Percentiles rank a stretch among this genome's conserved stretches.
Conservation (phyloP, 2,888 invertebrate species). For the Pachymerium ferrugineum region DNA sequence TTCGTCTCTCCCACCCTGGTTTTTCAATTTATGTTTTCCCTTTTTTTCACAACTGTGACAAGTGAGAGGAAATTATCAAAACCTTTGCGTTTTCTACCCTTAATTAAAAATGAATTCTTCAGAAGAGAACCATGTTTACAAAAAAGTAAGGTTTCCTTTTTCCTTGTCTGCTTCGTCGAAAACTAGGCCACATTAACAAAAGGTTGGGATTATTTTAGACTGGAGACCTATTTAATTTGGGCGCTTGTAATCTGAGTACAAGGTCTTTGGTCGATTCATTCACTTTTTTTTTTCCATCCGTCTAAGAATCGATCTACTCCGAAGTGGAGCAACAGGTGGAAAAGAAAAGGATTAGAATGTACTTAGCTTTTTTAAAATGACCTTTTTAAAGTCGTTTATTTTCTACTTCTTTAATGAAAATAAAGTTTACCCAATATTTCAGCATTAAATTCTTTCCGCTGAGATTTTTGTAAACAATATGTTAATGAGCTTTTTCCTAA, state of each 20-base stretch:
- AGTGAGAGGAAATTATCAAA: background rate
- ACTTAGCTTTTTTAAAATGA: background rate
- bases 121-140: background rate
- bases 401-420: too few relatives aligned
- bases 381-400: too few relatives aligned
- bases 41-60: background rate
- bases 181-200: background rate
- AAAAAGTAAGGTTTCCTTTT: background rate
- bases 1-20: too few relatives aligned
- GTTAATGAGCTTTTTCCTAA: too few relatives aligned
- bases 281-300: background rate
- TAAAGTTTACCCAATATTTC: too few relatives aligned
- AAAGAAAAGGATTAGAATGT: constrained; percentile 9
- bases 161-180: background rate
- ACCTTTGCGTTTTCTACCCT: background rate
- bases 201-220: too few relatives aligned
- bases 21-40: too few relatives aligned
- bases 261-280: background rate
- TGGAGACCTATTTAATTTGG: constrained; percentile 12
- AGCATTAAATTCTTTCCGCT: too few relatives aligned
- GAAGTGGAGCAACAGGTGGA: background rate
- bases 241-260: background rate
- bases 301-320: background rate
- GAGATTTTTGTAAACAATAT: too few relatives aligned
- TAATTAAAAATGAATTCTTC: too few relatives aligned